Base-by-base conservation (phyloP, 2,888 invertebrate species). In the Ariolimax columbianus region DNA sequence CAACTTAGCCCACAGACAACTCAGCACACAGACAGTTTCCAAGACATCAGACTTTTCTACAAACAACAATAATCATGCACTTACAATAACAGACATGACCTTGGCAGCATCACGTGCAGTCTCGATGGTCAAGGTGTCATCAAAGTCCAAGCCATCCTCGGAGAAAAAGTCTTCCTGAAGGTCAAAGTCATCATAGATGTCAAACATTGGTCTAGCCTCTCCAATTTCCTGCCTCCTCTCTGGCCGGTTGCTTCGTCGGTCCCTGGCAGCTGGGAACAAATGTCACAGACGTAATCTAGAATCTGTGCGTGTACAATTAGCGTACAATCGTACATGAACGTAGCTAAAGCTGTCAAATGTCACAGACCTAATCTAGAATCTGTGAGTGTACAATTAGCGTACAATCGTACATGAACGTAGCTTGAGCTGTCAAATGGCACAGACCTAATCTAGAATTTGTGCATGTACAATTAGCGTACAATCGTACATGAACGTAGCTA, bases 211-310 rank as follows among this genome's bases (percentile, higher is more conserved):
- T 55, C 90, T 89, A 1, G 91, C 90, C 47, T 91, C 95, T 6
- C 95, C 95, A 82, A 95, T 90, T 11, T 95, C 95, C 81, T 94
- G 94, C 87, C 94, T 93, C 68, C 95, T 90, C 51, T 89, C 89
- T 47, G 89, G 86, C 55, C 89, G 82, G 36, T 70, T 86, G 43
- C 87, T 86, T 70, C 88, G 82, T 11, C 88, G 85, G 11, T 89
- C 89, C 23, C 89, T 86, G 17, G 85, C 85, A 83, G 87, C 84
- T 84, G 73, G 0, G 38, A 33, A 66, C 4, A 66, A 17, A 33
- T 66, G 26, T 6, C 6, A 63, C n/a, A n/a, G n/a, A n/a, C n/a
- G n/a, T n/a, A n/a, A n/a, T 63, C n/a, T 63, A 63, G 4, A 63
- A 11, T n/a, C n/a, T n/a, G n/a, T n/a, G n/a, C n/a, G n/a, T n/a